Conservation (phyloP, 2,797 vertebrate genomes). For the Halcyon chelicuti region DNA sequence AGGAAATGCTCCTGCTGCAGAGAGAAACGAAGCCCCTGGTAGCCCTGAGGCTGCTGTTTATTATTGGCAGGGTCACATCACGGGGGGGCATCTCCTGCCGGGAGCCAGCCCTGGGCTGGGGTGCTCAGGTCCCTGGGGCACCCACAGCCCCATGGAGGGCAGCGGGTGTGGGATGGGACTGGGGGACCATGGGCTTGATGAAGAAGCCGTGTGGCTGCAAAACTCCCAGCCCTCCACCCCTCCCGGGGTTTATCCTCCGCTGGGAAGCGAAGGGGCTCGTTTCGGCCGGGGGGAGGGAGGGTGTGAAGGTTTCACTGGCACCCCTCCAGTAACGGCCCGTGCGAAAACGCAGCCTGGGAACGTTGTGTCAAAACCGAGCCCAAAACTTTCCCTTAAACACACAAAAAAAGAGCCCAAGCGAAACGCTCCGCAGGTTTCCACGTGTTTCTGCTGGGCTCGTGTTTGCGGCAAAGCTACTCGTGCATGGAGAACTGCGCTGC, state of each 20-base stretch:
- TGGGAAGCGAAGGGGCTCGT: neutral
- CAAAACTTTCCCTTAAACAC: neutral
- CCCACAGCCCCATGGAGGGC: no score
- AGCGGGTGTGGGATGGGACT: no score
- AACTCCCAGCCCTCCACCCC: neutral
- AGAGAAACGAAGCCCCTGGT: neutral
- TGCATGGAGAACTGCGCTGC: neutral
- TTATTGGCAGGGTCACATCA: rapidly evolving
- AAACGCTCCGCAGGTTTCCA: neutral
- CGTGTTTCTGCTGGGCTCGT: neutral
- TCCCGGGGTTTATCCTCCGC: neutral
- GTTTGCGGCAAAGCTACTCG: neutral
- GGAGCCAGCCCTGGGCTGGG: neutral
- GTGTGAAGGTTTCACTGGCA: neutral
- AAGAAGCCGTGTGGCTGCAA: neutral
- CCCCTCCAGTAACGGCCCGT: rapidly evolving
- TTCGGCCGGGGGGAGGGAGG: neutral
- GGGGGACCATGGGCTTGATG: no score
- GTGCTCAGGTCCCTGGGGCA: no score
- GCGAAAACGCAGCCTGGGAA: neutral
- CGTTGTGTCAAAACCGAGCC: neutral
- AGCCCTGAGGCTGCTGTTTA: neutral
- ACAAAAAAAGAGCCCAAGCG: neutral
- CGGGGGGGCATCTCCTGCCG: rapidly evolving
- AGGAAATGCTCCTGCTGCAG: neutral